Conservation (phyloP, 2,113 vertebrate species). For the Lepisosteus oculatus region DNA sequence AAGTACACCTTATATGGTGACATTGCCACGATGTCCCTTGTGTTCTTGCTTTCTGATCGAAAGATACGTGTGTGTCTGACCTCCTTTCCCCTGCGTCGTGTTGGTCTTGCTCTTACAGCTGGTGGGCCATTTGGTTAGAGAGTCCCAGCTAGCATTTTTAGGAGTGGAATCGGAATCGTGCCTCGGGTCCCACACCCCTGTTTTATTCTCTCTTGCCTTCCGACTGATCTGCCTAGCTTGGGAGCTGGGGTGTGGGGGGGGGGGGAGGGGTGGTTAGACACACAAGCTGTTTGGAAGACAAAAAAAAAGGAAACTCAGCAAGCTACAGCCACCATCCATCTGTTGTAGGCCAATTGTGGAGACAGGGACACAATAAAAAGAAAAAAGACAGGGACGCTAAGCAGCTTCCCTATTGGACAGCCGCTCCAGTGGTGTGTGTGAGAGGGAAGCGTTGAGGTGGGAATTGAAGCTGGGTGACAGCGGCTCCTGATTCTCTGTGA, state of each 20-base stretch:
- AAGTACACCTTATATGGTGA: background rate
- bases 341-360: conserved; percentile 83
- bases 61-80: conserved; percentile 26
- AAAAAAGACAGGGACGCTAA: conserved; percentile 39
- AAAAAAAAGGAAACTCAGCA: conserved; percentile 60
- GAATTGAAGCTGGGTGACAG: conserved; percentile 72
- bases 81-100: background rate
- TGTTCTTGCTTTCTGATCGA: background rate
- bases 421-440: conserved; percentile 47
- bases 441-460: conserved; percentile 56
- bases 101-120: conserved; percentile 4
- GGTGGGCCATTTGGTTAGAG: background rate
- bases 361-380: conserved; percentile 63
- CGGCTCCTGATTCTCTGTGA: conserved; percentile 88
- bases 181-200: conserved; percentile 39
- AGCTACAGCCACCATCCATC: conserved; percentile 79
- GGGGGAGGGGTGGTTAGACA: conserved; percentile 30
- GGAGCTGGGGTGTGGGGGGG: conserved; percentile 12
- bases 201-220: conserved; percentile 27
- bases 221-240: conserved; percentile 48
- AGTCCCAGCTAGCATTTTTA: background rate
- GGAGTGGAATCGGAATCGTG: conserved; percentile 53
- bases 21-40: background rate
- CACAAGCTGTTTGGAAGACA: conserved; percentile 52
- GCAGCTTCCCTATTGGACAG: conserved; percentile 46